Evolutionary conservation across 2,797 vertebrate species (phyloP).

Genomic region (Bryconaethiops microstoma): DNA sequence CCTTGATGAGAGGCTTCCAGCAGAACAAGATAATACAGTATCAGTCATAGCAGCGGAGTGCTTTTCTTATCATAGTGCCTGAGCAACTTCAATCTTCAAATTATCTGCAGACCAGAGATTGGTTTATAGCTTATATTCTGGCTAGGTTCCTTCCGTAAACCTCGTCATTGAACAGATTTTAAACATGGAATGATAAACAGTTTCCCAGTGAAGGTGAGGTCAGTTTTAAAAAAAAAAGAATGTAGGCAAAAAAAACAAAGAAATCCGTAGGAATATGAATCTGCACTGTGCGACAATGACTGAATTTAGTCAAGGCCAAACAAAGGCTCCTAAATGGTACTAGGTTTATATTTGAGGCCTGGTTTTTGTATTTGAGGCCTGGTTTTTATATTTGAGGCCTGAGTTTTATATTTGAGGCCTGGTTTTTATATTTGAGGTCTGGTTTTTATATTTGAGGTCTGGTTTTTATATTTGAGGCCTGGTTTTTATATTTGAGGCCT

Average conservation of each 20-base stretch:
- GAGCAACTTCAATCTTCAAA: slow-evolving; percentile 20
- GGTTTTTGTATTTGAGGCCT: background rate
- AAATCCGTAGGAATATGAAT: too few relatives aligned
- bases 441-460: background rate
- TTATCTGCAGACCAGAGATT: slow-evolving; percentile 18
- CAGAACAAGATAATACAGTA: background rate
- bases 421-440: too few relatives aligned
- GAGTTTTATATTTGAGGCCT: background rate
- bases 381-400: too few relatives aligned
- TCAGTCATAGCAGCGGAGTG: slow-evolving; percentile 1
- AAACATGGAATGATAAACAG: background rate
- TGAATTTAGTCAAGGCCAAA: too few relatives aligned
- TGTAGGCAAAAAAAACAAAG: too few relatives aligned
- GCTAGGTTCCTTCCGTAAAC: background rate
- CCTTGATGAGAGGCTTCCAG: slow-evolving; percentile 16
- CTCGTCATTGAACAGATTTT: background rate
- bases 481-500: background rate
- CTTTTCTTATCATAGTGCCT: slow-evolving; percentile 7
- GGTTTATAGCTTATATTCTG: slow-evolving; percentile 6
- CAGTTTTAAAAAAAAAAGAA: background rate
- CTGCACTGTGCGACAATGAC: too few relatives aligned
- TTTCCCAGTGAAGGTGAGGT: background rate
- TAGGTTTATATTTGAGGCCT: background rate
- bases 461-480: background rate
- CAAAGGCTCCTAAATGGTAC: too few relatives aligned